Base-by-base conservation (phyloP, 2,113 vertebrate genomes). In the Oophaga pumilio region DNA sequence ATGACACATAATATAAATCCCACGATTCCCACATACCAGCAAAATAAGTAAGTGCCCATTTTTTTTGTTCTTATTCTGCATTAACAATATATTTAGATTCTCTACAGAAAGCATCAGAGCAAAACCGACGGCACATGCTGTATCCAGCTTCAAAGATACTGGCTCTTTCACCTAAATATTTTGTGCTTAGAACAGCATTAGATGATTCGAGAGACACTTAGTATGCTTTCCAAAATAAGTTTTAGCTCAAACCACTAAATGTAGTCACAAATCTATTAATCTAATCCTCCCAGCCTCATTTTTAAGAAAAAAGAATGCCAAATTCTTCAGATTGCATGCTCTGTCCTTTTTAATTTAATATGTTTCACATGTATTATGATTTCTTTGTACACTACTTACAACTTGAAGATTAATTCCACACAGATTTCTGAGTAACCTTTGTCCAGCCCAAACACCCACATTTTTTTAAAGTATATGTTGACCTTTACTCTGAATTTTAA, bases 241-340 rank as follows among this genome's bases (percentile, higher is more conserved):
- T 62, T 43, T 20, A 49, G 12, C 18, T 49, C 10, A 81, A 62
- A 81, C 57, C 78, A 81, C 57, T 59, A 81, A 62, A 62, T 62
- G 20, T 64, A 81, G 53, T 6, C 26, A 52, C 14, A 33, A 8
- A 81, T 84, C 85, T 74, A 79, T 73, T 85, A 43, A 87, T 77
- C 87, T 57, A 77, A 89, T 71, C 68, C 5, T 89, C 89, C 89
- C 13, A 74, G 80, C 0, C 0, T 78, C 0, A 0, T 85, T 50
- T 53, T n/a, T 22, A 76, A 53, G 26, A n/a, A 78, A 14, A 62
- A 62, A 62, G 22, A 22, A 22, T 20, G 22, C 22, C 60, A 20
- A 62, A 62, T 22, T 62, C 20, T 20, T 62, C 1, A 22, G 60
- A 62, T 62, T 62, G 22, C 6, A 62, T 20, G 18, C 18, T 62